Evolutionary conservation across 1,140 invertebrate species (phyloP), one percentile per base, ranked within the genome.

Genomic region (Philotrypesis tridentata): DNA sequence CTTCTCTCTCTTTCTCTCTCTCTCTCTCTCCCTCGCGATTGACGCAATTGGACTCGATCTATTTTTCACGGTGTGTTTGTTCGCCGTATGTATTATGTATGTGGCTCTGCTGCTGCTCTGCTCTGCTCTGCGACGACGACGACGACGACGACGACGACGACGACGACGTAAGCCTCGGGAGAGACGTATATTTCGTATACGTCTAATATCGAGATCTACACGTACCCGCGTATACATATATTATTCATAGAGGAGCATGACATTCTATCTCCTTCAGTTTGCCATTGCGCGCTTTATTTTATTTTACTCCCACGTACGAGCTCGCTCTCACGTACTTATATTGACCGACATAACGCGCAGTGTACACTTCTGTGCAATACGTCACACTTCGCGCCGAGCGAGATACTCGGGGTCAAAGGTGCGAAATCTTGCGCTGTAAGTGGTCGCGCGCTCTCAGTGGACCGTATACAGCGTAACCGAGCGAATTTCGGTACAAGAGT

Each of bases 11-110:
- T 55, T 6, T 29, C 25, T 29, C 61, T 65, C n/a, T 29, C 17
- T 29, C 25, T 29, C 61, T 65, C n/a, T 29, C 27, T 17, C 7
- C 21, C 0, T 55, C 6, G 48, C 63, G 25, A 29, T 29, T 33
- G 48, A 65, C 23, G 78, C 70, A 80, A 60, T 72, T 73, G 43
- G 68, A 73, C 33, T 40, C 72, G 23, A 40, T 80, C 29, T 73
- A 72, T 73, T 72, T 80, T 73, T 80, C 40, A 72, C 70, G 55
- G 33, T 12, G 14, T 31, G 70, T 40, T 67, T 77, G 33, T 48
- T 77, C 31, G n/a, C 21, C 31, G 60, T 76, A 55, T 55, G 48
- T 55, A 55, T 55, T 55, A 55, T 55, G 48, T 55, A 55, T 55
- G 48, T 55, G 48, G 3, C 4, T 9, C 6, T 7, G 48, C 21